Evolutionary conservation across 2,888 invertebrate genomes (phyloP).

Genomic region (Drosophila neonasuta): DNA sequence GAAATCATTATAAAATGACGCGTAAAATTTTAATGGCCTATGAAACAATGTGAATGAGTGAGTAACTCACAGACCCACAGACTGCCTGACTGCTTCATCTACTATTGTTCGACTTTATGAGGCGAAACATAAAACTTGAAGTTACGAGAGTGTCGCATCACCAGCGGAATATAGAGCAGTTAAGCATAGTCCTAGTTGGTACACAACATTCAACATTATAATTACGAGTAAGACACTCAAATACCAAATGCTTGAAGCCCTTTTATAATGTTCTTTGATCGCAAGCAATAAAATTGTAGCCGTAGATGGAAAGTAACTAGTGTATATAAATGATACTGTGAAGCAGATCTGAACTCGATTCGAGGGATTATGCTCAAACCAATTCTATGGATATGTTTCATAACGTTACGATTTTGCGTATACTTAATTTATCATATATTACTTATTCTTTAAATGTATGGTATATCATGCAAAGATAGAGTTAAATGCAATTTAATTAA

Average conservation of each 20-base stretch:
- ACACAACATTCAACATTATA: constrained; percentile 25
- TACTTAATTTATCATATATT: too few relatives aligned
- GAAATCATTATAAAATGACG: constrained; percentile 73
- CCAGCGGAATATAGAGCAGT: constrained; percentile 39
- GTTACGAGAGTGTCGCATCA: constrained; percentile 41
- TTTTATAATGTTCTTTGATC: not conserved
- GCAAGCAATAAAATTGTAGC: not conserved
- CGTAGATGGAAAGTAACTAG: not conserved
- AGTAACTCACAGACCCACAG: not conserved
- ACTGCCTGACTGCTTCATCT: constrained; percentile 2
- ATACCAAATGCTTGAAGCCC: not conserved
- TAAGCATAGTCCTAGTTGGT: constrained; percentile 14
- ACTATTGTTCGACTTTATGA: constrained; percentile 52
- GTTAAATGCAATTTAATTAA: too few relatives aligned
- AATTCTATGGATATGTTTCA: too few relatives aligned
- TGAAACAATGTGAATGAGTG: constrained; percentile 38
- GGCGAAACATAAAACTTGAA: constrained; percentile 58
- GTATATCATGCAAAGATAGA: too few relatives aligned
- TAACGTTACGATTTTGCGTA: too few relatives aligned
- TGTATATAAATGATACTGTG: not conserved
- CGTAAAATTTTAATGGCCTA: constrained; percentile 71
- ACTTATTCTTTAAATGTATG: too few relatives aligned
- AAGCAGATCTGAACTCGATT: too few relatives aligned
- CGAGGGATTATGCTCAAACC: too few relatives aligned
- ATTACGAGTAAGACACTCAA: constrained; percentile 26